Base-by-base conservation (phyloP, 2,888 invertebrate species). In the Nycteola revayana region DNA sequence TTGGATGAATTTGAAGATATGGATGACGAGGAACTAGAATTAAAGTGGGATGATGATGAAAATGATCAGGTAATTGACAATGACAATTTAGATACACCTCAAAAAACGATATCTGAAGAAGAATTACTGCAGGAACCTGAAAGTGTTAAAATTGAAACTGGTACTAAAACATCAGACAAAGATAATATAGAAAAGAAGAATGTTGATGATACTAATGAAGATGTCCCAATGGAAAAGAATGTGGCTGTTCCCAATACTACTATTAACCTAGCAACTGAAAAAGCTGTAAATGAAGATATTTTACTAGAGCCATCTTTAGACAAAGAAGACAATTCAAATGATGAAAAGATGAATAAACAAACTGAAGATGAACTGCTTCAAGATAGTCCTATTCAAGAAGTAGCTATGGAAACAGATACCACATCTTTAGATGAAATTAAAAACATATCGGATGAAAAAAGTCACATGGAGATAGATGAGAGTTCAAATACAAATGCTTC, bases 31-130 rank as follows among this genome's bases (percentile, higher is more conserved):
- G 71, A 77, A 8, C 42, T 81, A 4, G 42, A 67, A 17, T 44
- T 79, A 2, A 63, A 55, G 42, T 80, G 76, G 76, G 78, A 80
- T 20, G 77, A 79, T 32, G 75, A 74, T 43, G 66, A 71, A 27
- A 51, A 44, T 9, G 25, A 18, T 26, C 22, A 22, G 14, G 7
- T 5, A 7, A 5, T 7, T 21, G 7, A 7, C 4, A 7, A 21
- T 2, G 21, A n/a, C 21, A 5, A 2, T 21, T 21, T 21, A 10
- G 21, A 28, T 4, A 9, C 9, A 1, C 1, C 18, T 9, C 9
- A 5, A 9, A 7, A 7, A 9, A 27, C 4, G 5, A 20, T 8
- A 9, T 9, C 24, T 24, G 24, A 24, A 9, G 9, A 24, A 24
- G 4, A 9, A 9, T 8, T 17, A 7, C 11, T 42, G 17, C 1